Conservation (phyloP, 2,888 invertebrate genomes). For the Trichopria drosophilae region DNA sequence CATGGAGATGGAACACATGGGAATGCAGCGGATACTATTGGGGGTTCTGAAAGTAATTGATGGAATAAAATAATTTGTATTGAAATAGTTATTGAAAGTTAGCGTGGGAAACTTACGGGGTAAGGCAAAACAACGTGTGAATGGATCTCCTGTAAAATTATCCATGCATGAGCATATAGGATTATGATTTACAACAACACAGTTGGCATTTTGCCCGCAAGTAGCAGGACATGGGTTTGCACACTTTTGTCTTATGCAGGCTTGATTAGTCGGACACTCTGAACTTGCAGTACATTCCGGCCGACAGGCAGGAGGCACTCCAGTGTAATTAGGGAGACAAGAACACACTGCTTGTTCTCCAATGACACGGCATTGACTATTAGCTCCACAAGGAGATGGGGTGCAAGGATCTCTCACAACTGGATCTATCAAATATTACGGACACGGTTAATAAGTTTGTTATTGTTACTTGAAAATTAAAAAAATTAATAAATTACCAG, state of each 20-base stretch:
- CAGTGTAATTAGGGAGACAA: conserved; percentile 74
- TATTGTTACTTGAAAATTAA: too few relatives aligned
- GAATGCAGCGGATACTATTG: conserved; percentile 41
- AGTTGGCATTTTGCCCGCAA: conserved; percentile 60
- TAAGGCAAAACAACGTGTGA: conserved; percentile 69
- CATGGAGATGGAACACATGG: conserved; percentile 65
- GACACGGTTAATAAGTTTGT: too few relatives aligned
- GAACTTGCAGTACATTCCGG: conserved; percentile 59
- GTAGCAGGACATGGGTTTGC: conserved; percentile 57
- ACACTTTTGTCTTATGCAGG: conserved; percentile 59
- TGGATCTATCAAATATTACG: too few relatives aligned
- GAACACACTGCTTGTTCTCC: conserved; percentile 78
- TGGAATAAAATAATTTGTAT: background rate
- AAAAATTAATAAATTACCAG: background rate
- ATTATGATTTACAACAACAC: conserved; percentile 59
- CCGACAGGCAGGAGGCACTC: conserved; percentile 69
- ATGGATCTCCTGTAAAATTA: conserved; percentile 73
- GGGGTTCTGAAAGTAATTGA: background rate
- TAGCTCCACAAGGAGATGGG: conserved; percentile 65
- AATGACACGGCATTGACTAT: conserved; percentile 54
- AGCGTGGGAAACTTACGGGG: conserved; percentile 7
- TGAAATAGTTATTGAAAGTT: background rate
- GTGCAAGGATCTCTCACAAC: too few relatives aligned
- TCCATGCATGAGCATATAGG: conserved; percentile 59
- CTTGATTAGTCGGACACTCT: conserved; percentile 64